phyloP scores from a whole-genome alignment of 2,797 vertebrate species.

The Myioborus miniatus region DNA sequence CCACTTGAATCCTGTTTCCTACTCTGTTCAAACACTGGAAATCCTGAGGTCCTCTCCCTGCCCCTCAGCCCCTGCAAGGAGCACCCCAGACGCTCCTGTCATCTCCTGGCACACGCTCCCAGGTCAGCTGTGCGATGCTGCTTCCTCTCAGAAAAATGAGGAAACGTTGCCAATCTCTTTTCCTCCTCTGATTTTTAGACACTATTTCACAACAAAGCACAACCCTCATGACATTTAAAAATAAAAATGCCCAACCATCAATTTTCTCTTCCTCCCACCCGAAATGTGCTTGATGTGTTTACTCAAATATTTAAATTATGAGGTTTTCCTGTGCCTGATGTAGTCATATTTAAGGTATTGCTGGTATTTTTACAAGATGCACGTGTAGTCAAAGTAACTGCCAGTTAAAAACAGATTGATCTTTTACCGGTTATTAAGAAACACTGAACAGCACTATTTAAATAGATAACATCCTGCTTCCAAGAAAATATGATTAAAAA shows the following conservation, averaged over 20 bases:
- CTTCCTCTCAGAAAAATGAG: conserved; percentile 28
- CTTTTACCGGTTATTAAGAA: not conserved
- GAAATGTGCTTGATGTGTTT: not conserved
- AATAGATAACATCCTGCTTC: not conserved
- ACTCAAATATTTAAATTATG: not conserved
- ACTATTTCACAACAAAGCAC: conserved; percentile 51
- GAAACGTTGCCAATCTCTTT: not conserved
- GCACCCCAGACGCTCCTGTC: not conserved
- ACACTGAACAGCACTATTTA: not conserved
- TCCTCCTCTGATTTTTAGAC: conserved; percentile 36
- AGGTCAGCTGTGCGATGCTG: not conserved
- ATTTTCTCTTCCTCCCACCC: conserved; percentile 35
- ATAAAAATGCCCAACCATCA: conserved; percentile 18
- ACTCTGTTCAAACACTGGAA: not conserved
- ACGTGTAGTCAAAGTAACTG: not conserved
- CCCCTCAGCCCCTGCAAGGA: not conserved
- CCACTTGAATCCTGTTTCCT: not conserved
- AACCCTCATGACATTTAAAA: conserved; percentile 35
- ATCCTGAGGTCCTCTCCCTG: not conserved
- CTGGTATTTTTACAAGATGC: not conserved
- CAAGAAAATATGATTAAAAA: conserved; percentile 1
- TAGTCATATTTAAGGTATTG: not conserved
- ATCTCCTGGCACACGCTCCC: not conserved
- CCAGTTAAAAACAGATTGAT: not conserved
- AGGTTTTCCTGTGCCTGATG: not conserved